Evolutionary conservation across 2,888 invertebrate species (phyloP), one percentile per base, ranked within the genome.

Genomic region (Carterocephalus palaemon): DNA sequence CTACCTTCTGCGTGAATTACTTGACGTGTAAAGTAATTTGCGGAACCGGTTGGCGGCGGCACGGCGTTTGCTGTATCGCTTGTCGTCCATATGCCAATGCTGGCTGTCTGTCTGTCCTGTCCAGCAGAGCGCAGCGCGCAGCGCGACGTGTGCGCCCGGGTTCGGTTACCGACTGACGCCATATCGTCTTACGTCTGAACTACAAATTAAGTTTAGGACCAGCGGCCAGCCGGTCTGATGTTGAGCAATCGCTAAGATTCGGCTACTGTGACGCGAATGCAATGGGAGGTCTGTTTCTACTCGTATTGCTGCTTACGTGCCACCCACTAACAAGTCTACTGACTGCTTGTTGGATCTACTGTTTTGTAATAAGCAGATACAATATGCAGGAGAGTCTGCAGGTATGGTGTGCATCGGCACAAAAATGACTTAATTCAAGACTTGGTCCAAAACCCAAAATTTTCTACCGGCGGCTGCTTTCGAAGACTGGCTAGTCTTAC

Each of bases 111-210:
- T 67, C 66, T 68, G 70, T 59, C 65, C 61, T 70, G 75, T 57
- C 66, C 77, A 77, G 57, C 65, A 66, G 74, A 78, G 75, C 80
- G 73, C 49, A 58, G 61, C 59, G 52, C 56, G 57, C 64, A 62
- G 52, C 56, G 50, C 59, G 79, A 76, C 75, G 72, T 72, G 74
- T 66, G 72, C 70, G 62, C 57, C 51, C 37, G 49, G 63, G 66
- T 71, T 71, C 73, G 75, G 74, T 76, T 72, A 72, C 81, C 77
- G 74, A 51, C 78, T 79, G 80, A 77, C 64, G 60, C 59, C 55
- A 47, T 60, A 60, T 62, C 59, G 19, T 9, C 53, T 60, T 59
- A 56, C 59, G 13, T n/a, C 17, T 32, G 32, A 7, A 10, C 28
- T 3, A 31, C 3, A 31, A 16, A 8, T 6, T 15, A 6, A 28